Base-by-base conservation (phyloP, 2,888 invertebrate species). In the Diadegma fenestrale region DNA sequence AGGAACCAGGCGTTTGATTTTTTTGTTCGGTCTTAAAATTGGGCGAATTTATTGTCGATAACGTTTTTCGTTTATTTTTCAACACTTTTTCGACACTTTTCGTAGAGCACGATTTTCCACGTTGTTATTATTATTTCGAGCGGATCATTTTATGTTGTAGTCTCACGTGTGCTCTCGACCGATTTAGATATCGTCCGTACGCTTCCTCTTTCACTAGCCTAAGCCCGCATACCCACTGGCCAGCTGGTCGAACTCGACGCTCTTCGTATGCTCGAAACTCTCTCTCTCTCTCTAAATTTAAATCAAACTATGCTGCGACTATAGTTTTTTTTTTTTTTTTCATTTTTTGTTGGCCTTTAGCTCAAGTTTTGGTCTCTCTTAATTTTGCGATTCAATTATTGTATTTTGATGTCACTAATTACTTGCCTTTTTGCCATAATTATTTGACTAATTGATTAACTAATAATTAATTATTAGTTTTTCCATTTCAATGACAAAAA, bases 101-200 rank as follows among this genome's bases (percentile, higher is more conserved):
- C 26, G 17, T 26, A n/a, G 19, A 3, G 22, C 37, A 43, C 61
- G 30, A 14, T 69, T 45, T 69, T 69, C 30, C 30, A 8, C 30
- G 41, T 17, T 72, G 10, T 30, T 41, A 17, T 37, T 58, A 54
- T 54, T 54, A 37, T 72, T 72, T 37, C 41, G 37, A 41, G 37
- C 12, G 37, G n/a, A 41, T 6, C 7, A 41, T n/a, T 37, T 64
- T 43, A 41, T n/a, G 19, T 64, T 43, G 41, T 43, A 54, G 22
- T 68, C 80, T 71, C 71, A 72, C 63, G 72, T 71, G 61, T 33
- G 26, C 54, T 76, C 71, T 54, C 54, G 71, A 76, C 76, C 43
- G 76, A 76, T 80, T 84, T 71, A 80, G 66, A 80, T 84, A 77
- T 37, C 79, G 79, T 75, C 19, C 19, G 48, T 75, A 43, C 30